Percentiles rank a stretch among this genome's conserved stretches.
These are phyloP conservation scores for Cordilura impudica DNA, from an alignment of 2,888 invertebrate species.

Conservation along the genomic window DNA sequence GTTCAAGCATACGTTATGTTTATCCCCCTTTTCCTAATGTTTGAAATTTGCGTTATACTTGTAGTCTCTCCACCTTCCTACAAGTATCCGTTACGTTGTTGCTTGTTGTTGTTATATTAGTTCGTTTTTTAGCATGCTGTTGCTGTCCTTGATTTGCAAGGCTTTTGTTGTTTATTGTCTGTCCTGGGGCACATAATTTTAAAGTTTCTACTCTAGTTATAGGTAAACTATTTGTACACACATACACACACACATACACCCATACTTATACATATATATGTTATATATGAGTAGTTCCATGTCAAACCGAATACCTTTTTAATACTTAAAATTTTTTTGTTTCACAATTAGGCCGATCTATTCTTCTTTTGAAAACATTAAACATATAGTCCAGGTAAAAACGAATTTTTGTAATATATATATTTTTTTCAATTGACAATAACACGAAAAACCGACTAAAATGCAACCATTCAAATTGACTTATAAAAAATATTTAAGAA, in stretches of 20 bases:
- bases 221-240: constrained; percentile 26
- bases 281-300: too few relatives aligned
- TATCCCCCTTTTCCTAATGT: neutral
- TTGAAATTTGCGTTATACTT: neutral
- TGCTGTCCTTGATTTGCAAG: constrained; percentile 36
- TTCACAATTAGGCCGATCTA: too few relatives aligned
- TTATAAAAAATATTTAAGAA: too few relatives aligned
- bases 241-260: neutral
- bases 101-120: neutral
- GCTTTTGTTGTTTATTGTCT: constrained; percentile 27
- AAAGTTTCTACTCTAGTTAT: constrained; percentile 38
- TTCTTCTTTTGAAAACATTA: too few relatives aligned
- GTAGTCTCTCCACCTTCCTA: neutral
- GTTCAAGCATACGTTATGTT: neutral
- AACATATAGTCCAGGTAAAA: too few relatives aligned
- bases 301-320: too few relatives aligned
- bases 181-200: constrained; percentile 44
- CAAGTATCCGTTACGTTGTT: neutral
- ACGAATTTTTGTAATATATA: too few relatives aligned
- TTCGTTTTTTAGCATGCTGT: neutral
- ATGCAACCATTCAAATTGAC: too few relatives aligned
- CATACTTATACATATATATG: too few relatives aligned
- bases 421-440: too few relatives aligned
- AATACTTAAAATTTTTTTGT: too few relatives aligned
- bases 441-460: too few relatives aligned